Evolutionary conservation across 2,888 invertebrate species (phyloP).

Genomic region (Drosophila sordidapex): DNA sequence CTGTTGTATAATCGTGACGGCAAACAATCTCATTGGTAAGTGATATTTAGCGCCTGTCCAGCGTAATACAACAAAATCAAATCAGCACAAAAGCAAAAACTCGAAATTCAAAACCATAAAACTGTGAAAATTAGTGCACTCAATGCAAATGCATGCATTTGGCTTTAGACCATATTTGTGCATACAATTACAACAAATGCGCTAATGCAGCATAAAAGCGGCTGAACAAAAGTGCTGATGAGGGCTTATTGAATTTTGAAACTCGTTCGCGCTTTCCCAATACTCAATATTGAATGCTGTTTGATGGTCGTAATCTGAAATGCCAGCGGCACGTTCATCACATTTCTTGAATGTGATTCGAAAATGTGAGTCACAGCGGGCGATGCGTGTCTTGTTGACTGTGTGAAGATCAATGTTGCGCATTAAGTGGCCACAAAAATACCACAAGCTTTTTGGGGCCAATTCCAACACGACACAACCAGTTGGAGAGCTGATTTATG

Average conservation of each 20-base stretch:
- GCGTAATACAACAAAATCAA: slow-evolving; percentile 8
- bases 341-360: slow-evolving; percentile 61
- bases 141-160: slow-evolving; percentile 41
- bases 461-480: slow-evolving; percentile 10
- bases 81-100: neutral
- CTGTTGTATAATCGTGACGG: slow-evolving; percentile 94
- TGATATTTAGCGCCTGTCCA: slow-evolving; percentile 58
- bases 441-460: slow-evolving; percentile 21
- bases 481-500: slow-evolving; percentile 33
- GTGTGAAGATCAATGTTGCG: slow-evolving; percentile 46
- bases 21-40: slow-evolving; percentile 95
- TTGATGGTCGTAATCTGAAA: slow-evolving; percentile 5
- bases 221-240: neutral
- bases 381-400: slow-evolving; percentile 25
- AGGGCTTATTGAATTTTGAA: slow-evolving; percentile 33
- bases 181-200: slow-evolving; percentile 38
- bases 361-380: slow-evolving; percentile 50
- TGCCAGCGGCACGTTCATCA: slow-evolving; percentile 57
- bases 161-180: slow-evolving; percentile 16
- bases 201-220: slow-evolving; percentile 51
- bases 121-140: slow-evolving; percentile 56
- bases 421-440: slow-evolving; percentile 13
- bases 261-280: slow-evolving; percentile 51
- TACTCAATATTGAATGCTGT: slow-evolving; percentile 3
- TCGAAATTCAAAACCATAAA: neutral